Percentiles rank a stretch among this genome's conserved stretches.
Evolutionary conservation across 2,888 invertebrate species (phyloP).

Genomic region (Acanthopleura granulata): DNA sequence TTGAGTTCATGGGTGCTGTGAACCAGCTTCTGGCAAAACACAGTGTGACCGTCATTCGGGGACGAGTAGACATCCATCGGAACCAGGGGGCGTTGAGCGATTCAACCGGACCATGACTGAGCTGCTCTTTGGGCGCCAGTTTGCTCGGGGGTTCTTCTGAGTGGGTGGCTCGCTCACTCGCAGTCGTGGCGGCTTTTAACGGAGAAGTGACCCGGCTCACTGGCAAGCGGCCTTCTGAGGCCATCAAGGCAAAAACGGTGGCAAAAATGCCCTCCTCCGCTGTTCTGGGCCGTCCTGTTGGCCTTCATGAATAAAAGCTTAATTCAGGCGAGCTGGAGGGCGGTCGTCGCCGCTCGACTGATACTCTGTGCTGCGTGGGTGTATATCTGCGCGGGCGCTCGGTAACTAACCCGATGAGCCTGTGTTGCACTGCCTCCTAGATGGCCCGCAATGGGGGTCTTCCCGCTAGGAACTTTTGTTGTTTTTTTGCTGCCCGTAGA

Average conservation of each 20-base stretch:
- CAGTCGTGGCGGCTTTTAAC: slow-evolving; percentile 16
- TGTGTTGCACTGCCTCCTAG: too few relatives aligned
- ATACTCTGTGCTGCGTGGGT: too few relatives aligned
- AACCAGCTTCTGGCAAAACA: slow-evolving; percentile 31
- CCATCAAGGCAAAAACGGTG: too few relatives aligned
- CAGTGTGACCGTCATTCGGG: slow-evolving; percentile 27
- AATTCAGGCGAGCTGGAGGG: too few relatives aligned
- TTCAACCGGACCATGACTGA: slow-evolving; percentile 26
- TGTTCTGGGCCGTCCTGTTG: too few relatives aligned
- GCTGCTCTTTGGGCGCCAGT: slow-evolving; percentile 32
- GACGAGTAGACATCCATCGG: slow-evolving; percentile 29
- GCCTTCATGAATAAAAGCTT: slow-evolving; percentile 21
- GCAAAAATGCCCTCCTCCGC: too few relatives aligned
- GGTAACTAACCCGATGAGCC: too few relatives aligned
- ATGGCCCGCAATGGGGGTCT: too few relatives aligned
- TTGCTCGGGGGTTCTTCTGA: slow-evolving; percentile 31
- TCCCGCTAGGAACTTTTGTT: too few relatives aligned
- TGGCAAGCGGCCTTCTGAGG: not conserved
- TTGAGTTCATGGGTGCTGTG: slow-evolving; percentile 32
- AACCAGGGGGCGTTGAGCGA: slow-evolving; percentile 28
- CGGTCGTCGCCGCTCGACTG: too few relatives aligned
- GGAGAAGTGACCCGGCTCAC: slow-evolving; percentile 12
- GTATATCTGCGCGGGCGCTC: too few relatives aligned
- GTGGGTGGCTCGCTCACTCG: slow-evolving; percentile 33
- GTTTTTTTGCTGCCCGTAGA: too few relatives aligned